Evolutionary conservation across 2,888 invertebrate species (phyloP).

Genomic region (Bombyx huttoni): DNA sequence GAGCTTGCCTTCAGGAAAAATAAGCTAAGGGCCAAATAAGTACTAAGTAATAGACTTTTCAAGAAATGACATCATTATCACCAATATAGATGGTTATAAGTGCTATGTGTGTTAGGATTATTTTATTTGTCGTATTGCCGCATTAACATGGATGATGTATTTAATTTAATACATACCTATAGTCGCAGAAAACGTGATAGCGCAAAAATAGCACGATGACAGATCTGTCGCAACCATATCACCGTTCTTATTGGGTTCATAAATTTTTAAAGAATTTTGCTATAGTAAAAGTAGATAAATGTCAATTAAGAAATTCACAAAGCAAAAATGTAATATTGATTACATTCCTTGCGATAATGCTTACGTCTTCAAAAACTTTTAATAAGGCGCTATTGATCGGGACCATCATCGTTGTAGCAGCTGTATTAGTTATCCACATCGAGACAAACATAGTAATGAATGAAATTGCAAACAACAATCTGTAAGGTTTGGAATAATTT

Average conservation of each 20-base stretch:
- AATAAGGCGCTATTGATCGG: slow-evolving; percentile 87
- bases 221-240: slow-evolving; percentile 72
- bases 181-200: slow-evolving; percentile 81
- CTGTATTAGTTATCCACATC: slow-evolving; percentile 96
- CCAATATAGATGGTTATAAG: no score
- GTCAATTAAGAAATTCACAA: no score
- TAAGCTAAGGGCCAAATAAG: no score
- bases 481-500: neutral
- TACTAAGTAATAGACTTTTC: no score
- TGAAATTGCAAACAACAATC: slow-evolving; percentile 84
- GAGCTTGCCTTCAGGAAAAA: no score
- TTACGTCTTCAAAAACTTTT: slow-evolving; percentile 80
- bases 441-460: slow-evolving; percentile 89
- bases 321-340: no score
- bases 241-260: slow-evolving; percentile 36
- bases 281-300: slow-evolving; percentile 22
- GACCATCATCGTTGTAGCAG: slow-evolving; percentile 91
- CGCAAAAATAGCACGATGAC: slow-evolving; percentile 80
- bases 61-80: no score
- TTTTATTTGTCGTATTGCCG: no score
- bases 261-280: slow-evolving; percentile 73
- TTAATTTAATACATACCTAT: slow-evolving; percentile 45
- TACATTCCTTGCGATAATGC: slow-evolving; percentile 5
- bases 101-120: no score
- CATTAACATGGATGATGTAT: neutral